phyloP scores from a whole-genome alignment of 2,888 invertebrate species.

The Caenorhabditis auriculariae region DNA sequence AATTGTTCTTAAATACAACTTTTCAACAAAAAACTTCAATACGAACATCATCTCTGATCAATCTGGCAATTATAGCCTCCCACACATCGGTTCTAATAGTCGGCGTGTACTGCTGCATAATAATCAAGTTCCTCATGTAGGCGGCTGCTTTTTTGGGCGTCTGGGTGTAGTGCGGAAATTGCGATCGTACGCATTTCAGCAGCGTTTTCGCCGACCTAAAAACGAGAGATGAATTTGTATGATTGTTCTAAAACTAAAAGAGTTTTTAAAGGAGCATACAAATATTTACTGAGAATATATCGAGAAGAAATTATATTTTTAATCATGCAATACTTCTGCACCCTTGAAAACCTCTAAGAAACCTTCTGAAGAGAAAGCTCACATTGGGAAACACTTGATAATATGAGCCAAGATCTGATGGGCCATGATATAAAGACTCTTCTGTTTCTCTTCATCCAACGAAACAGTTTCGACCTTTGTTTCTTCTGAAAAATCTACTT shows the following conservation, averaged over 20 bases:
- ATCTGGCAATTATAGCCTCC: conserved; percentile 33
- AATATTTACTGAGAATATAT: neutral
- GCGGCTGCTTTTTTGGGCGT: conserved; percentile 7
- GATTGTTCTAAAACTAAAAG: neutral
- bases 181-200: conserved; percentile 8
- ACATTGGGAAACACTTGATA: conserved; percentile 37
- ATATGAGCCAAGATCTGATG: conserved; percentile 32
- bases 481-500: conserved; percentile 2
- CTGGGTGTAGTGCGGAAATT: conserved; percentile 26
- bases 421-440: conserved; percentile 21
- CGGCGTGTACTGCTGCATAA: conserved; percentile 35
- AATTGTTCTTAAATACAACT: neutral
- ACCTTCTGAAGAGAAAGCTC: conserved; percentile 3
- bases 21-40: conserved; percentile 9
- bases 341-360: neutral
- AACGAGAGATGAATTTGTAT: neutral
- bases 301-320: neutral
- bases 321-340: neutral
- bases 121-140: conserved; percentile 30
- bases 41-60: conserved; percentile 44
- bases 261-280: neutral
- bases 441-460: conserved; percentile 19
- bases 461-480: neutral
- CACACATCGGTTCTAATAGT: conserved; percentile 34
- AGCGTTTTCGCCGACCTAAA: conserved; percentile 31